Percentiles rank a stretch among this genome's conserved stretches.
phyloP scores from a whole-genome alignment of 2,797 vertebrate genomes.

The Melanotaenia parkinsoni region DNA sequence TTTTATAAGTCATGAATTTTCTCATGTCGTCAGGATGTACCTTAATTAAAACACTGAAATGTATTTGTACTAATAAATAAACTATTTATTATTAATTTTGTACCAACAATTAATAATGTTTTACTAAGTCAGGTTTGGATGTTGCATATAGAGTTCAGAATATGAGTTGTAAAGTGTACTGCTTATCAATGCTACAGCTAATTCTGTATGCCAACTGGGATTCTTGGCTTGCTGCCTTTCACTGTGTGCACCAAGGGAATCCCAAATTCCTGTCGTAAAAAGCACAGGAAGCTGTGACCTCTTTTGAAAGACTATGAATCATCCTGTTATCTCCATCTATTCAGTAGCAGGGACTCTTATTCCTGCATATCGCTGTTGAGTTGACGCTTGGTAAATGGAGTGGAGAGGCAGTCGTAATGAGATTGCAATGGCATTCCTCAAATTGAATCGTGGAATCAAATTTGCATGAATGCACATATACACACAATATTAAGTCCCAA shows the following conservation, averaged over 20 bases:
- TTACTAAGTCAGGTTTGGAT: constrained; percentile 10
- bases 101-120: too few relatives aligned
- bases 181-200: constrained; percentile 55
- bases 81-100: too few relatives aligned
- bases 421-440: constrained; percentile 45
- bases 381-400: constrained; percentile 62
- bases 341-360: constrained; percentile 58
- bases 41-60: constrained; percentile 2
- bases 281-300: constrained; percentile 77
- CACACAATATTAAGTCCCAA: constrained; percentile 43
- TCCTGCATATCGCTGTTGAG: constrained; percentile 54
- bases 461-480: constrained; percentile 52
- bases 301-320: constrained; percentile 79
- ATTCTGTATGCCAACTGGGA: constrained; percentile 71
- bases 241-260: constrained; percentile 72
- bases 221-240: constrained; percentile 66
- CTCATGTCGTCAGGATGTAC: neutral
- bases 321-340: constrained; percentile 77
- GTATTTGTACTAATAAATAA: neutral
- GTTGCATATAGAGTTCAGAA: constrained; percentile 23
- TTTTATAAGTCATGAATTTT: constrained; percentile 62
- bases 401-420: constrained; percentile 56
- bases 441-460: constrained; percentile 49
- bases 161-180: constrained; percentile 52
- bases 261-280: constrained; percentile 77